These are phyloP conservation scores for Chromis chromis DNA, from an alignment of 2,797 vertebrate genomes.

Conservation along the genomic window DNA sequence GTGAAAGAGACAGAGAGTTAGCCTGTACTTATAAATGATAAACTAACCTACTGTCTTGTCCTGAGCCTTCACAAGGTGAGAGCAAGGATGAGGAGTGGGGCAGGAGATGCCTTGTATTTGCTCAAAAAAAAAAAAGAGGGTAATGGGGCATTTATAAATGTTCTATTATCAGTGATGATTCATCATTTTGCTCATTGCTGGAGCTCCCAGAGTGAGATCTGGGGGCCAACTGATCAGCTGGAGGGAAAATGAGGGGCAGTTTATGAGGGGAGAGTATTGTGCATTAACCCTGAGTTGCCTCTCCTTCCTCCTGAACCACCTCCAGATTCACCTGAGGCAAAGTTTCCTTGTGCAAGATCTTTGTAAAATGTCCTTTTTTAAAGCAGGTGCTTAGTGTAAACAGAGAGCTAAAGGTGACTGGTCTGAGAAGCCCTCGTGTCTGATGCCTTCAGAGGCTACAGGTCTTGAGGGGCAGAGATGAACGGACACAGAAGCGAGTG, in stretches of 20 bases:
- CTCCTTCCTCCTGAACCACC: slow-evolving; percentile 5
- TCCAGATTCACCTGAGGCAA: neutral
- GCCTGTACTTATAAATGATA: slow-evolving; percentile 65
- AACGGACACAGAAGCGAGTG: slow-evolving; percentile 67
- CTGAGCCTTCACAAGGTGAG: slow-evolving; percentile 61
- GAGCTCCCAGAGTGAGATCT: slow-evolving; percentile 34
- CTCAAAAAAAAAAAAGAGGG: slow-evolving; percentile 43
- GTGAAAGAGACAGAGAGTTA: slow-evolving; percentile 59
- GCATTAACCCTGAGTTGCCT: slow-evolving; percentile 6
- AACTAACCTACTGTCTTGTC: slow-evolving; percentile 52
- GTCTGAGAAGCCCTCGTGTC: neutral
- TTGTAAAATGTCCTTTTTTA: neutral
- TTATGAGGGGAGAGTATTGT: slow-evolving; percentile 24
- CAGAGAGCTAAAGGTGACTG: neutral
- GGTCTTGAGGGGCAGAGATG: slow-evolving; percentile 43
- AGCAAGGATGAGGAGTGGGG: slow-evolving; percentile 40
- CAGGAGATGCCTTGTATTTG: slow-evolving; percentile 43
- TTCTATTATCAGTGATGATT: slow-evolving; percentile 54
- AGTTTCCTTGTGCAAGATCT: neutral
- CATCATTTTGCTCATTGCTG: slow-evolving; percentile 46
- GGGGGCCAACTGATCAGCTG: slow-evolving; percentile 41
- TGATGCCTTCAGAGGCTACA: slow-evolving; percentile 1
- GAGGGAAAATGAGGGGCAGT: slow-evolving; percentile 34
- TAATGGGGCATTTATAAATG: slow-evolving; percentile 59
- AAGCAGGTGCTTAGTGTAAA: slow-evolving; percentile 25